A percentile compares a stretch with the other conserved stretches of the same genome.
Evolutionary conservation across 2,888 invertebrate genomes (phyloP).

Genomic region (Meiosimyza platycephala): DNA sequence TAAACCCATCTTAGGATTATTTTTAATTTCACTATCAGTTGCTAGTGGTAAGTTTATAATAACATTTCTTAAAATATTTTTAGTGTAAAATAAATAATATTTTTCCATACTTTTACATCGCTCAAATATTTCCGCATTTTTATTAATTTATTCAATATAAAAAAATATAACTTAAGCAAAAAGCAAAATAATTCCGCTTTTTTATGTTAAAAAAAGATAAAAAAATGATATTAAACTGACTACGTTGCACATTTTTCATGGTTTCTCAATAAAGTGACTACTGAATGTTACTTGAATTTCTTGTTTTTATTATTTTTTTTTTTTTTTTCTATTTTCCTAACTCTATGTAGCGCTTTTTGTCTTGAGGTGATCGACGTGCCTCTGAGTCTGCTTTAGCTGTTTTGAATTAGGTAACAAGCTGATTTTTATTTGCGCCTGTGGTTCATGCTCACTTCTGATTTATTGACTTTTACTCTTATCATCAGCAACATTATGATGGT

Average conservation of each 20-base stretch:
- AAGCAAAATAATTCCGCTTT: background rate
- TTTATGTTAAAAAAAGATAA: slow-evolving; percentile 2
- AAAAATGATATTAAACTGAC: slow-evolving; percentile 25
- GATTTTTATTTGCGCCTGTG: background rate
- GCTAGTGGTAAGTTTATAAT: slow-evolving; percentile 36
- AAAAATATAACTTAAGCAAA: slow-evolving; percentile 8
- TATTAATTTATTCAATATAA: slow-evolving; percentile 12
- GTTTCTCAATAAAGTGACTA: background rate
- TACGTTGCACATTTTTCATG: slow-evolving; percentile 35
- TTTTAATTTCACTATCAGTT: slow-evolving; percentile 46
- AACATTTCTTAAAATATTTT: background rate
- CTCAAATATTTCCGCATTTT: slow-evolving; percentile 33
- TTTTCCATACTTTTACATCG: too few species aligned
- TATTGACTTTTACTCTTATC: slow-evolving; percentile 56
- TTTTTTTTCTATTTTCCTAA: background rate
- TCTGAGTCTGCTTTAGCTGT: slow-evolving; percentile 29
- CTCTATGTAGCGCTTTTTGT: background rate
- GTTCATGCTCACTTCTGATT: slow-evolving; percentile 41
- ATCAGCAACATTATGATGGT: slow-evolving; percentile 4
- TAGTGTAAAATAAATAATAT: too few species aligned
- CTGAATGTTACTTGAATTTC: slow-evolving; percentile 30
- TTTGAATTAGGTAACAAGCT: slow-evolving; percentile 42
- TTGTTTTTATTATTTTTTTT: slow-evolving; percentile 10
- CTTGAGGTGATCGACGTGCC: slow-evolving; percentile 13
- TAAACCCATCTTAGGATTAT: slow-evolving; percentile 36